These are phyloP conservation scores for Phlogophora meticulosa DNA, from an alignment of 2,888 invertebrate species.

Conservation along the genomic window DNA sequence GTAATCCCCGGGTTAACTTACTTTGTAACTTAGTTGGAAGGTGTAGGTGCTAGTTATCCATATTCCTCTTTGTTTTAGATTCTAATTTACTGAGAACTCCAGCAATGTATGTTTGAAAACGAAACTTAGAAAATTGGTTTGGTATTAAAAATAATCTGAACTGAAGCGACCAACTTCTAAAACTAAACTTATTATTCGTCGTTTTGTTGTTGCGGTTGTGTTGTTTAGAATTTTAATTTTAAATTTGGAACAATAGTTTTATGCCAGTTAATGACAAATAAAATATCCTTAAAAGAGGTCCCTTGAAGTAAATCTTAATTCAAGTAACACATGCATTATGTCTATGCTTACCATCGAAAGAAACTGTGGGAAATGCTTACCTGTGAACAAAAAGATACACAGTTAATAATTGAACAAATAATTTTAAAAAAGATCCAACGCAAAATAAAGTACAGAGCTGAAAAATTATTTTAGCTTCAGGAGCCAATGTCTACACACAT, in stretches of 20 bases:
- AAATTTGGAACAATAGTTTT: too few species aligned
- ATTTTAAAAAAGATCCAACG: background rate
- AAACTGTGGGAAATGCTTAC: conserved; percentile 24
- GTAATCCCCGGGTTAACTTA: background rate
- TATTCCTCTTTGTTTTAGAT: background rate
- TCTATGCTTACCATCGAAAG: conserved; percentile 8
- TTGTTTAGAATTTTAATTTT: too few species aligned
- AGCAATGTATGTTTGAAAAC: background rate
- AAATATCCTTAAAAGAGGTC: too few species aligned
- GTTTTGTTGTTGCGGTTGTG: too few species aligned
- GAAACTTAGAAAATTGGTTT: too few species aligned
- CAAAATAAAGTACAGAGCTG: too few species aligned
- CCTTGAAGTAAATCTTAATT: background rate
- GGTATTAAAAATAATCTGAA: too few species aligned
- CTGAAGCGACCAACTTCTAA: too few species aligned
- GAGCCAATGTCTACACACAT: too few species aligned
- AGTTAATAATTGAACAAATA: background rate
- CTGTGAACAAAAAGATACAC: conserved; percentile 18
- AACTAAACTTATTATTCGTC: too few species aligned
- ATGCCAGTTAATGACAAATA: too few species aligned
- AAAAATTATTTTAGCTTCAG: too few species aligned
- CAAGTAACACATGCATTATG: background rate
- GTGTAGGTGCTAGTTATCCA: background rate
- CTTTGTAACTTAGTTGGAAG: background rate
- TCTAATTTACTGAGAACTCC: background rate